Evolutionary conservation across 2,888 invertebrate genomes (phyloP), one percentile per base, ranked within the genome.

Genomic region (Ptilodon capucinus): DNA sequence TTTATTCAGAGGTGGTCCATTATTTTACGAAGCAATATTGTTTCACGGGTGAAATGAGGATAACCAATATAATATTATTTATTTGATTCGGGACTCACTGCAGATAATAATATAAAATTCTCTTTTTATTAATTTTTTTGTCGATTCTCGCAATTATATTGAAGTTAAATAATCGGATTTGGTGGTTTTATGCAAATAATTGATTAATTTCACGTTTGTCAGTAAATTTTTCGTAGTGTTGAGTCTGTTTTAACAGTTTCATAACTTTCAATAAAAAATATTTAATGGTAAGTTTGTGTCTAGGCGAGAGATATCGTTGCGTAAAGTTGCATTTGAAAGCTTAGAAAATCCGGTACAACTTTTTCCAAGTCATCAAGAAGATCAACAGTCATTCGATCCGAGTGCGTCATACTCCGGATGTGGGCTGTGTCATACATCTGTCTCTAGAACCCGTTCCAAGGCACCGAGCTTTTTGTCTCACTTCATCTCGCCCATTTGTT

Each of bases 351-450:
- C 9, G 35, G 35, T 35, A 35, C 9, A 35, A 35, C 2, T 3
- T 17, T 35, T 11, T 35, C 17, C 7, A 14, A 7, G 17, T 16
- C 35, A 35, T 35, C 17, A 38, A 19, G 38, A 19, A 19, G 16
- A 38, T 19, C 59, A 53, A 38, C 59, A 54, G 58, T 59, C 60
- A 71, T 67, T 60, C 60, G 69, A 72, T 70, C 75, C 66, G 65
- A 64, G 75, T 80, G 79, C 81, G 80, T 81, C 81, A 83, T 63
- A 53, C 57, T 81, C 76, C 84, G 83, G 83, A 82, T 84, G 82
- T 83, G 80, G 81, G 71, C 64, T 74, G 74, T 76, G 63, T 40
- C 63, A 73, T 71, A 75, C 76, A 79, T 73, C 71, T 74, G 58
- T 51, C 66, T 64, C 66, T 62, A 57, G 64, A 85, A 84, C 86